A percentile compares a stretch with the other conserved stretches of the same genome.
phyloP scores from a whole-genome alignment of 2,113 vertebrate species.

The Catharus minimus region DNA sequence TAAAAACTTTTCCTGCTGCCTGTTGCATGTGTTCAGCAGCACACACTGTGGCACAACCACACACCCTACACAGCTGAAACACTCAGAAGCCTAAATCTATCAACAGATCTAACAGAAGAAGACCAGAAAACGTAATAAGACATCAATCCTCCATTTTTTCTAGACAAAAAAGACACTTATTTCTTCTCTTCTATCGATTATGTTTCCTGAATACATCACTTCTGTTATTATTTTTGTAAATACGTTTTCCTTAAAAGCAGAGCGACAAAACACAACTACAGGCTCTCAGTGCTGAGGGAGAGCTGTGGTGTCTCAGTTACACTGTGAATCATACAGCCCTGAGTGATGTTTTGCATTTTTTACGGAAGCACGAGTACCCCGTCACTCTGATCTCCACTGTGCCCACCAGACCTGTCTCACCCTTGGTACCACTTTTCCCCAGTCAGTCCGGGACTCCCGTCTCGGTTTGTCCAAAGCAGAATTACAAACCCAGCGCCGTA shows the following conservation, averaged over 20 bases:
- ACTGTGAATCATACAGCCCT: rapidly evolving
- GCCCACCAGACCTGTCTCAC: not conserved
- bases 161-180: not conserved
- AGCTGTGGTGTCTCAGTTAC: rapidly evolving
- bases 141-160: not conserved
- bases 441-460: rapidly evolving
- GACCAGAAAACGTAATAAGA: not conserved
- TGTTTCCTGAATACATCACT: rapidly evolving
- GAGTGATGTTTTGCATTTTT: not conserved
- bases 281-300: not conserved
- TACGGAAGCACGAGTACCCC: rapidly evolving
- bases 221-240: not conserved
- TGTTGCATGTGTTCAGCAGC: not conserved
- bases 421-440: not conserved
- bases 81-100: not conserved
- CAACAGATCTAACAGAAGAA: not conserved
- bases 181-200: rapidly evolving
- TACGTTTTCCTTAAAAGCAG: not conserved
- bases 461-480: not conserved
- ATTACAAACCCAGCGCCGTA: not conserved
- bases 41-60: not conserved
- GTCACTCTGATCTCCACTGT: rapidly evolving
- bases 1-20: not conserved
- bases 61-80: not conserved
- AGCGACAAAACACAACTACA: rapidly evolving